These are phyloP conservation scores for Streblospio benedicti DNA, from an alignment of 1,140 invertebrate genomes.

Conservation along the genomic window DNA sequence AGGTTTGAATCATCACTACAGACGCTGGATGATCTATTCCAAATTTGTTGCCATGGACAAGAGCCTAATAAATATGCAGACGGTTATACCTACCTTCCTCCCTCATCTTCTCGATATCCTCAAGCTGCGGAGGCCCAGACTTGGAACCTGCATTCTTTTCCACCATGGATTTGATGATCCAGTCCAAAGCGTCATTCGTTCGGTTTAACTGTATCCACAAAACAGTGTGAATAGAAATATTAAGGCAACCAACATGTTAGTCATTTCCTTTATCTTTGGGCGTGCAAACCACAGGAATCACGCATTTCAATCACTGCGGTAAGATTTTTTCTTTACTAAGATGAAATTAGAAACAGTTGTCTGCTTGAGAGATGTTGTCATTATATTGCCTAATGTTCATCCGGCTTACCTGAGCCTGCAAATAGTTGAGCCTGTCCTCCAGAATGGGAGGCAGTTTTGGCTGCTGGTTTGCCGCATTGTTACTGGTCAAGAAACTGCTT, in stretches of 20 bases:
- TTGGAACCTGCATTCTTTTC: slow-evolving; percentile 19
- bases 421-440: slow-evolving; percentile 23
- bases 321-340: background rate
- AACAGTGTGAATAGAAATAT: background rate
- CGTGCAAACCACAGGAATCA: background rate
- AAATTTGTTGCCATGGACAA: too few species aligned
- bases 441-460: slow-evolving; percentile 27
- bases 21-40: too few species aligned
- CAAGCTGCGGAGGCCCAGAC: background rate
- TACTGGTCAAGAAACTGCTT: background rate
- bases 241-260: background rate
- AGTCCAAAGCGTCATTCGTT: slow-evolving; percentile 27
- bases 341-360: background rate
- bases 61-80: too few species aligned
- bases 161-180: slow-evolving; percentile 30
- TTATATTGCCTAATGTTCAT: background rate
- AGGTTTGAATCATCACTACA: too few species aligned
- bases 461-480: background rate
- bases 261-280: background rate
- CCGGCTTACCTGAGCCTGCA: slow-evolving; percentile 30
- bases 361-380: background rate
- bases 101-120: background rate
- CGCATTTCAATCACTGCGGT: background rate
- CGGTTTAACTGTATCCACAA: slow-evolving; percentile 22
- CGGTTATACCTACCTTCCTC: too few species aligned